These are phyloP conservation scores for Torymus texanus DNA, from an alignment of 2,888 invertebrate genomes.

Conservation along the genomic window DNA sequence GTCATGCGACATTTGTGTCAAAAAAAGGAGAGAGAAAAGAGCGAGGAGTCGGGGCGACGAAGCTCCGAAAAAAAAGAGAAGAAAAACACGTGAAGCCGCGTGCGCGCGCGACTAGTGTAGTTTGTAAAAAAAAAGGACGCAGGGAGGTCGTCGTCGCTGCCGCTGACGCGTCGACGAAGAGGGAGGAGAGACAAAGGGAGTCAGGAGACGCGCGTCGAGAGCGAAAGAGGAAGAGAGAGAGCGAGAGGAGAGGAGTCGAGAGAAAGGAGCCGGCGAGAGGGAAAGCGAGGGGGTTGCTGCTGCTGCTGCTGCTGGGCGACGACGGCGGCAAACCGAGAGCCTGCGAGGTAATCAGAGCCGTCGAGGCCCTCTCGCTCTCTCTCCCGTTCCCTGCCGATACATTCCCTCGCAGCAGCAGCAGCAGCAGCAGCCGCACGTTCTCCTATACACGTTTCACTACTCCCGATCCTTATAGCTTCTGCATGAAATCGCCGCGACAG, in stretches of 20 bases:
- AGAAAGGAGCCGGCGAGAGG: slow-evolving; percentile 46
- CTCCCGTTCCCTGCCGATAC: slow-evolving; percentile 11
- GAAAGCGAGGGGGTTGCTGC: slow-evolving; percentile 44
- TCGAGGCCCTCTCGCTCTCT: slow-evolving; percentile 51
- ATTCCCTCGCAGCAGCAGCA: slow-evolving; percentile 3
- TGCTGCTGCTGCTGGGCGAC: not conserved
- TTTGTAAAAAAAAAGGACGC: slow-evolving; percentile 29
- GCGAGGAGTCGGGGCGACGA: not conserved
- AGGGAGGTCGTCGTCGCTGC: slow-evolving; percentile 26
- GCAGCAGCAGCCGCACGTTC: slow-evolving; percentile 4
- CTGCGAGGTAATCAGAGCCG: slow-evolving; percentile 58
- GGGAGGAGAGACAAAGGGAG: slow-evolving; percentile 49
- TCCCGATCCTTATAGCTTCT: slow-evolving; percentile 50
- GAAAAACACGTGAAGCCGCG: slow-evolving; percentile 31
- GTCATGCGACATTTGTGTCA: slow-evolving; percentile 53
- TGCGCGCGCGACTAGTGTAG: slow-evolving; percentile 2
- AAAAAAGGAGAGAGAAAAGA: slow-evolving; percentile 8
- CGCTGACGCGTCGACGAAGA: slow-evolving; percentile 16
- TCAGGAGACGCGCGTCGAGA: slow-evolving; percentile 25
- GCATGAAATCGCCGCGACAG: slow-evolving; percentile 59
- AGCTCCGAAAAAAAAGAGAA: slow-evolving; percentile 21
- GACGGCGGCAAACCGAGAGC: slow-evolving; percentile 45
- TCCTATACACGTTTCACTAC: not conserved
- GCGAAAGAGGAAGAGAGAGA: slow-evolving; percentile 36
- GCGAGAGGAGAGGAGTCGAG: slow-evolving; percentile 19